Evolutionary conservation across 2,888 invertebrate species (phyloP), one percentile per base, ranked within the genome.

Genomic region (Poecilobothrus nobilitatus): DNA sequence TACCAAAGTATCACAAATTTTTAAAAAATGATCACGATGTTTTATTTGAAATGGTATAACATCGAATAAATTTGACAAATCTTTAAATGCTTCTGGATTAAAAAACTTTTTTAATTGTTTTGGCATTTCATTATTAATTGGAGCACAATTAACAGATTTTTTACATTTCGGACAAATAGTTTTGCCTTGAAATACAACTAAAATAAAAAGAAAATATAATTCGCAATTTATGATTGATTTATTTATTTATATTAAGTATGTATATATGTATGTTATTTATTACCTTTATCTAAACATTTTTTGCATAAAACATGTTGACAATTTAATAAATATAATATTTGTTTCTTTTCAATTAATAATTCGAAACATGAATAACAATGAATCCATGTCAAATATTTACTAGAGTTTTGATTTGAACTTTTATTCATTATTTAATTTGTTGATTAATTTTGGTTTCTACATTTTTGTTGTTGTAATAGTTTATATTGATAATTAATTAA

Each of bases 351-450:
- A 22, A n/a, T 22, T 5, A 41, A 37, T 21, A 67, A 22, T 53
- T 67, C 67, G 27, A 64, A 67, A 61, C 67, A 67, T 20, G 64
- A 44, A 67, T 64, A 64, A 27, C 67, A 67, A 44, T 67, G 67
- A 64, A 67, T 67, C 67, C 67, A 67, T n/a, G n/a, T 41, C 41
- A 53, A 53, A 18, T 53, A 53, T 53, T 53, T 53, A 18, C 15
- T n/a, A 27, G 6, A 53, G 10, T 66, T 61, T 66, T 66, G 63
- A 22, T 63, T 21, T 22, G 63, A 37, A 37, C 37, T 37, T 10
- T 37, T 37, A 37, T 37, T 37, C 37, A 37, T 37, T 7, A 37
- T 37, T 37, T 37, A 37, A 37, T 5, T 37, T 12, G 12, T 10
- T 37, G 6, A 37, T 8, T 37, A 1, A 37, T 7, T 37, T 37